Base-by-base conservation (phyloP, 2,113 vertebrate genomes). In the Ailurus styani region DNA sequence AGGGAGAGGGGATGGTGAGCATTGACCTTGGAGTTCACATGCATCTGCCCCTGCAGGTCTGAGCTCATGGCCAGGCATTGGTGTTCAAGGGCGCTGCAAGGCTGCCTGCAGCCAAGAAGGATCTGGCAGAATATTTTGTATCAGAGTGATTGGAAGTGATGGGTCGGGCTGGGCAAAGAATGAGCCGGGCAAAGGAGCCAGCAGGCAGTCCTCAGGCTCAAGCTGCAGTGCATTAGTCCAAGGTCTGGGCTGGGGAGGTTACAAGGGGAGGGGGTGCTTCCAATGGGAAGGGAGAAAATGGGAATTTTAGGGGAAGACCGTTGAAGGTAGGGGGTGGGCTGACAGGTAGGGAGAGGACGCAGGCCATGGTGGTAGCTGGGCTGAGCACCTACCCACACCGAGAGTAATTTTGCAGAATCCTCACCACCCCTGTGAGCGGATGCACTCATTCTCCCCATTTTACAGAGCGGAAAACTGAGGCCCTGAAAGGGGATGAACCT, bases 121-220 rank as follows among this genome's bases (percentile, higher is more conserved):
- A 52, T 68, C 90, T 87, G 60, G 91, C 34, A 27, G 90, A 55
- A 88, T 96, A 97, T 94, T 94, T 86, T 88, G 72, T 94, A 52
- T 87, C 97, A 86, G 89, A 94, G 96, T 96, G 81, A 98, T 98
- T 96, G 54, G 96, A 98, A 98, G 68, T 94, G 97, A 97, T 91
- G 77, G 20, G 54, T 37, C 57, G 87, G 29, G n/a, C n/a, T 55
- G 98, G 96, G 91, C 37, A 12, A 84, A 91, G 93, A 97, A 42
- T 5, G 93, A 79, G 75, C 73, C 68, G 90, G 73, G 95, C 0
- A n/a, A 93, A 72, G 70, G 88, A 96, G 96, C 95, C 95, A 94
- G 98, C 85, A 96, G 98, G 96, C 90, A 4, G n/a, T 57, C 9
- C 77, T 64, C 90, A 95, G 54, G 54, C 87, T 97, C 83, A 91